Evolutionary conservation across 92 coral and sea anemone genomes (phyloP).

Genomic region (Meandrina meandrites): DNA sequence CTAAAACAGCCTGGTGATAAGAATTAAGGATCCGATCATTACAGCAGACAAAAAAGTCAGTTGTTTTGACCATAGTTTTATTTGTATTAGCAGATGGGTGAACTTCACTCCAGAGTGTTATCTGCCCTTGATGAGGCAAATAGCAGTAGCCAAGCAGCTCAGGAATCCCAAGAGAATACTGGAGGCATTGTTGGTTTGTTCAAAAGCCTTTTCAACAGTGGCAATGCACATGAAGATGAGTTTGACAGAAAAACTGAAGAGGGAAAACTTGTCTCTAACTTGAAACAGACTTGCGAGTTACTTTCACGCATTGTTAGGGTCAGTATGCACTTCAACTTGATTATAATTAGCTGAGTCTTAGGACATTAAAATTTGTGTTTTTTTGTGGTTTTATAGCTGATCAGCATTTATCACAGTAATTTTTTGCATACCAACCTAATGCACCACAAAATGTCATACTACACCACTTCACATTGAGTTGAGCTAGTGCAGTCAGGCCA

Average conservation of each 20-base stretch:
- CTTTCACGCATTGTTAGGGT: slow-evolving; percentile 60
- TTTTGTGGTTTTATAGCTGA: neutral
- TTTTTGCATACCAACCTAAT: too few relatives aligned
- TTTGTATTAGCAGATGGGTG: slow-evolving; percentile 37
- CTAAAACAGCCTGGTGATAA: neutral
- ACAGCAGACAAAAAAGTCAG: too few relatives aligned
- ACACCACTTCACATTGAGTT: too few relatives aligned
- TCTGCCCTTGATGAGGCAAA: slow-evolving; percentile 53
- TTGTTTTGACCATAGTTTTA: neutral
- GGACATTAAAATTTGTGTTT: neutral
- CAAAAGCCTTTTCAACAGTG: slow-evolving; percentile 62
- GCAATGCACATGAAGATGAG: slow-evolving; percentile 46
- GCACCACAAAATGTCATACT: too few relatives aligned
- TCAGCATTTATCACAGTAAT: too few relatives aligned
- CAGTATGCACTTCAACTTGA: neutral
- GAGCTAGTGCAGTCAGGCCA: too few relatives aligned
- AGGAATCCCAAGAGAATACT: slow-evolving; percentile 7
- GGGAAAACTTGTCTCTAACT: slow-evolving; percentile 61
- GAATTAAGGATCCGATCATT: neutral
- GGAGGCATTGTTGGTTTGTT: slow-evolving; percentile 59
- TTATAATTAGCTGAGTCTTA: neutral
- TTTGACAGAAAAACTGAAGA: slow-evolving; percentile 59
- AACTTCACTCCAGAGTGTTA: slow-evolving; percentile 52
- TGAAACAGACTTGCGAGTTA: slow-evolving; percentile 57
- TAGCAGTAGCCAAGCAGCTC: slow-evolving; percentile 28